phyloP scores from a whole-genome alignment of 2,888 invertebrate genomes.

The Apoderus coryli region DNA sequence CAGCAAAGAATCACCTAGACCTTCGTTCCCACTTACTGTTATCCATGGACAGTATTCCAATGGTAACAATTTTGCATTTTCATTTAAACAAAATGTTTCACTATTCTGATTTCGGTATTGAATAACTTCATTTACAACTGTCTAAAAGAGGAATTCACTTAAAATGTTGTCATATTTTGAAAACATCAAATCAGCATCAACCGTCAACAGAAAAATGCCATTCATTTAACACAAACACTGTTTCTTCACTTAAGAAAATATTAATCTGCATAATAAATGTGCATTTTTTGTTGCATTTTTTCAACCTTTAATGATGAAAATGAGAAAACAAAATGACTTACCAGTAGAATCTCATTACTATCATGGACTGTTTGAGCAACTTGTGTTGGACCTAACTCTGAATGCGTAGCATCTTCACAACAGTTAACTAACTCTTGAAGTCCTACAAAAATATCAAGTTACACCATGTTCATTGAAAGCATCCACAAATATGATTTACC shows the following conservation, averaged over 20 bases:
- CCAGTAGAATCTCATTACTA: conserved; percentile 43
- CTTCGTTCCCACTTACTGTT: conserved; percentile 41
- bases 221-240: too few species aligned
- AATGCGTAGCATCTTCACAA: conserved; percentile 43
- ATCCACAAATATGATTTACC: conserved; percentile 26
- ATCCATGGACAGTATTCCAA: conserved; percentile 67
- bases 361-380: conserved; percentile 39
- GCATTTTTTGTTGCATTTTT: too few species aligned
- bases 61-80: conserved; percentile 26
- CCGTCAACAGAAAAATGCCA: too few species aligned
- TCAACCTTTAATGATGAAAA: too few species aligned
- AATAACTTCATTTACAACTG: conserved; percentile 50
- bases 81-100: conserved; percentile 35
- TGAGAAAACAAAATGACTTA: conserved; percentile 25
- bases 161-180: too few species aligned
- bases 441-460: background rate
- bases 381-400: conserved; percentile 41
- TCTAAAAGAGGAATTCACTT: conserved; percentile 27
- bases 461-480: background rate
- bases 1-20: conserved; percentile 35
- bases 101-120: conserved; percentile 45
- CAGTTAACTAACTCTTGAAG: conserved; percentile 2
- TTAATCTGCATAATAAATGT: too few species aligned
- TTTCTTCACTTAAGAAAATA: too few species aligned
- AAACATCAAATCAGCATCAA: too few species aligned